These are phyloP conservation scores for Vombatus ursinus DNA, from an alignment of 2,113 vertebrate genomes.

Conservation along the genomic window DNA sequence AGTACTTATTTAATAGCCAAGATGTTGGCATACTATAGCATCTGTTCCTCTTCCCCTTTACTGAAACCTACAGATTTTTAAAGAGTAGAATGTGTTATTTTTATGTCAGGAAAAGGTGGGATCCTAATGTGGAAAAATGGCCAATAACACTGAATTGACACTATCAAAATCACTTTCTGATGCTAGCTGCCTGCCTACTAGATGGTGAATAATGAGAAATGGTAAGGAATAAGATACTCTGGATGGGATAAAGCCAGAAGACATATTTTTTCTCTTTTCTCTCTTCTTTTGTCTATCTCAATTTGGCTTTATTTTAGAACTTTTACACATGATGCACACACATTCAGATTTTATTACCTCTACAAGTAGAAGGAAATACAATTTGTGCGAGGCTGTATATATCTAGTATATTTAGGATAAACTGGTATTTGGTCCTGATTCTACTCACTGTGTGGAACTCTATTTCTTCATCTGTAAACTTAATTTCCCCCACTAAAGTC, in stretches of 20 bases:
- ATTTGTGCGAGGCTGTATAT: background rate
- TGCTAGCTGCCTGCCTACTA: background rate
- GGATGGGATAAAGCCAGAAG: background rate
- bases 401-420: background rate
- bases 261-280: background rate
- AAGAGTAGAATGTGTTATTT: background rate
- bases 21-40: background rate
- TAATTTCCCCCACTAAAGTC: background rate
- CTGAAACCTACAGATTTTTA: background rate
- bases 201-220: background rate
- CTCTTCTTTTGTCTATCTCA: background rate
- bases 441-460: background rate
- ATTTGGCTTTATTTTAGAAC: background rate
- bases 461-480: background rate
- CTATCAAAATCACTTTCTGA: background rate
- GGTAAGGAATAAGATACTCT: background rate
- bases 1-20: background rate
- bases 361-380: background rate
- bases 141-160: background rate
- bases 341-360: background rate
- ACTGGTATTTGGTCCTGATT: background rate
- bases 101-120: background rate
- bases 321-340: background rate
- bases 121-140: background rate
- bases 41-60: background rate